These are phyloP conservation scores for Mythimna impura DNA, from an alignment of 2,888 invertebrate genomes.

Conservation along the genomic window DNA sequence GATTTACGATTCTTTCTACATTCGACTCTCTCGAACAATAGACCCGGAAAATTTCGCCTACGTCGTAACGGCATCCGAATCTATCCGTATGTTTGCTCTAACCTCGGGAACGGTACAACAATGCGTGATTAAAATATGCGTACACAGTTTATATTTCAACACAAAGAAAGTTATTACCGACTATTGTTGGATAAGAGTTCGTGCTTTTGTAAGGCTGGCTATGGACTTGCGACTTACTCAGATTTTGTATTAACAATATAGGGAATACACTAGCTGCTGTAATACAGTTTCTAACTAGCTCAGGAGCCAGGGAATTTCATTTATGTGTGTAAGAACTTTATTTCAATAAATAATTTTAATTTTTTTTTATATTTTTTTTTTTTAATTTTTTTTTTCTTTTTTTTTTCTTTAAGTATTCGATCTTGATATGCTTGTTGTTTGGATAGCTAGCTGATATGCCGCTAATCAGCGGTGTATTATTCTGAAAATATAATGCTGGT, in stretches of 20 bases:
- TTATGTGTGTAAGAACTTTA: too few species aligned
- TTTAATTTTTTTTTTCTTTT: too few species aligned
- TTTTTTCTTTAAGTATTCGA: too few species aligned
- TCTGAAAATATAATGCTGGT: too few species aligned
- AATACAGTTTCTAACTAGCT: too few species aligned
- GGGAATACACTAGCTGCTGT: too few species aligned
- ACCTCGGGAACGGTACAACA: slow-evolving; percentile 66
- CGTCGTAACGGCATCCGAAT: slow-evolving; percentile 67
- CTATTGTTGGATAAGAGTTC: slow-evolving; percentile 78
- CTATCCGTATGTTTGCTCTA: slow-evolving; percentile 63
- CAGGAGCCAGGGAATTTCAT: too few species aligned
- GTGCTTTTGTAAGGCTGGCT: slow-evolving; percentile 62
- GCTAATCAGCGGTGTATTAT: too few species aligned
- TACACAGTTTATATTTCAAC: slow-evolving; percentile 75
- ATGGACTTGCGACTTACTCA: slow-evolving; percentile 38
- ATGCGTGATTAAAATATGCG: slow-evolving; percentile 86
- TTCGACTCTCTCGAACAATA: slow-evolving; percentile 63
- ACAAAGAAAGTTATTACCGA: slow-evolving; percentile 85
- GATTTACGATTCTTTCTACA: slow-evolving; percentile 58
- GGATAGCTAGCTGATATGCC: too few species aligned
- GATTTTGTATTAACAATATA: background rate
- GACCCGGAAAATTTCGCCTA: slow-evolving; percentile 70
- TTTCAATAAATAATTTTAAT: too few species aligned
- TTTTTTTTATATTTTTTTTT: too few species aligned
- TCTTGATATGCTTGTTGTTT: too few species aligned